Evolutionary conservation across 2,888 invertebrate species (phyloP).

Genomic region (Zaprionus obscuricornis): DNA sequence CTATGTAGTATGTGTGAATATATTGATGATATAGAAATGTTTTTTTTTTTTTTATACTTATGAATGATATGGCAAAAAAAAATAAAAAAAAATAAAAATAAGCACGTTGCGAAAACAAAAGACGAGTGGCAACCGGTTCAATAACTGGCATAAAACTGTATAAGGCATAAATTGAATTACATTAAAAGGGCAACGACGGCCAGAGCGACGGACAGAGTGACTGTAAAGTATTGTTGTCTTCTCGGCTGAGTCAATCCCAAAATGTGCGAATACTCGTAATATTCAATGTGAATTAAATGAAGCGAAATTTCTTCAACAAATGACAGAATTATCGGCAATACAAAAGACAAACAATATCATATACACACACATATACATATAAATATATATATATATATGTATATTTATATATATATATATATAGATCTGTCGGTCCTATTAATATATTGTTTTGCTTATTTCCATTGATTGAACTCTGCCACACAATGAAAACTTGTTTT

Average conservation of each 20-base stretch:
- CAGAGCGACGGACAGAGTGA: conserved; percentile 16
- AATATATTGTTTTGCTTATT: conserved; percentile 32
- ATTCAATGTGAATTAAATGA: conserved; percentile 48
- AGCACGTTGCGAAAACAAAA: conserved; percentile 20
- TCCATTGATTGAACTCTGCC: conserved; percentile 46
- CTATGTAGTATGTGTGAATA: background rate
- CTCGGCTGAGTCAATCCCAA: conserved; percentile 30
- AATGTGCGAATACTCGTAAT: conserved; percentile 10
- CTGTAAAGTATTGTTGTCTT: background rate
- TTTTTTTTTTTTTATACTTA: background rate
- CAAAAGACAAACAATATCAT: conserved; percentile 19
- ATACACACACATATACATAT: conserved; percentile 11
- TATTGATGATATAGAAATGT: no score
- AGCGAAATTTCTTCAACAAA: conserved; percentile 34
- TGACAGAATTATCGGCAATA: conserved; percentile 26
- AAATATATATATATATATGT: background rate
- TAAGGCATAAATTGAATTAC: conserved; percentile 65
- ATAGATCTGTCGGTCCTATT: conserved; percentile 44
- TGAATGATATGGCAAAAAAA: conserved; percentile 22
- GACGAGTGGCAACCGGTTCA: conserved; percentile 60
- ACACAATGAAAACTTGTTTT: conserved; percentile 54
- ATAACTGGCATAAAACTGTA: conserved; percentile 61
- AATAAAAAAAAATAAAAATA: conserved; percentile 26
- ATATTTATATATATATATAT: background rate
- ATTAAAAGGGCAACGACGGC: conserved; percentile 59